Percentiles rank a stretch among this genome's conserved stretches.
Evolutionary conservation across 2,113 vertebrate species (phyloP).

Genomic region (Sphaerodactylus townsendi): DNA sequence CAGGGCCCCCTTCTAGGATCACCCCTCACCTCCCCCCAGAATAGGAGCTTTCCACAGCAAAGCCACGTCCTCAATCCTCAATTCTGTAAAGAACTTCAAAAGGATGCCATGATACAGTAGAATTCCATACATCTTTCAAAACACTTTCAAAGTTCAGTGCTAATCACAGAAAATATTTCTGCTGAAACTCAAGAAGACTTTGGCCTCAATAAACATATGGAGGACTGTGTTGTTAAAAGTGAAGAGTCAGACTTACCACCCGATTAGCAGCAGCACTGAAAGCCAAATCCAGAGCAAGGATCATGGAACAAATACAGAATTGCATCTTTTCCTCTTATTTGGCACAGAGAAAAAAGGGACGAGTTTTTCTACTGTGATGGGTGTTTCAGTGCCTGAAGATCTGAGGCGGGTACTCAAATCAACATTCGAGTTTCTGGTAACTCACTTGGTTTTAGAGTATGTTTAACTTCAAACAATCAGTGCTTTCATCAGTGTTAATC

Average conservation of each 20-base stretch:
- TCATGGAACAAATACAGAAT: constrained; percentile 34
- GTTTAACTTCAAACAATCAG: constrained; percentile 56
- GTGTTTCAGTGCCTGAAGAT: not conserved
- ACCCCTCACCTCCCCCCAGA: no score
- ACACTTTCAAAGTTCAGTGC: not conserved
- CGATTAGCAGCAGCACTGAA: constrained; percentile 45
- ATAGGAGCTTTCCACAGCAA: no score
- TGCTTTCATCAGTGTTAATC: constrained; percentile 53
- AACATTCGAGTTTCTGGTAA: not conserved
- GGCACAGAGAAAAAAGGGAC: not conserved
- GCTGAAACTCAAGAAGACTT: not conserved
- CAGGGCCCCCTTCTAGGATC: no score
- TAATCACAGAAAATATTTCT: not conserved
- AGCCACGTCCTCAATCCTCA: no score
- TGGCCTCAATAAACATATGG: not conserved
- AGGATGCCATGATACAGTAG: no score
- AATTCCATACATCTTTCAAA: not conserved
- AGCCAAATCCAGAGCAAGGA: constrained; percentile 50
- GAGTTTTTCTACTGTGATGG: constrained; percentile 30
- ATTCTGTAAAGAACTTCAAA: no score
- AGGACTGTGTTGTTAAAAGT: not conserved
- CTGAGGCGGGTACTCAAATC: constrained; percentile 6
- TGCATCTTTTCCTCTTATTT: constrained; percentile 52
- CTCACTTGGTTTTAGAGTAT: constrained; percentile 47
- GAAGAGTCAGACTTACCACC: constrained; percentile 56